Conservation (phyloP, 2,113 vertebrate species). For the Turnix velox region DNA sequence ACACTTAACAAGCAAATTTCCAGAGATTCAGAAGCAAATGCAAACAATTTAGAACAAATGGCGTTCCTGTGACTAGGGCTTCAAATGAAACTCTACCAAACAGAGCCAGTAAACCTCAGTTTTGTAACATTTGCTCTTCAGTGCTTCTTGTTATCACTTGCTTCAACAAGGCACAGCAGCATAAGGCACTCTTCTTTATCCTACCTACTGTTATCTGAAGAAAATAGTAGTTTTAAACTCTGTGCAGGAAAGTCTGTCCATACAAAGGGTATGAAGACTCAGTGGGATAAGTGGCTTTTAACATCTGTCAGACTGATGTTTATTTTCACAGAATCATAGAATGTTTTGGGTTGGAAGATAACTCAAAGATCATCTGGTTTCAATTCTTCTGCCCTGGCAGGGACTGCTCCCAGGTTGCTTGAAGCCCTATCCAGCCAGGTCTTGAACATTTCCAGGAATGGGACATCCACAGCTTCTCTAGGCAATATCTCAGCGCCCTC, state of each 20-base stretch:
- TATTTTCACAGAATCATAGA: not conserved
- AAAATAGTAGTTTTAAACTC: not conserved
- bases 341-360: not conserved
- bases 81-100: slow-evolving; percentile 38
- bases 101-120: not conserved
- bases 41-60: slow-evolving; percentile 57
- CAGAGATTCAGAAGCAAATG: slow-evolving; percentile 57
- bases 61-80: slow-evolving; percentile 35
- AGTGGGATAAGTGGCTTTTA: not conserved
- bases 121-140: not conserved
- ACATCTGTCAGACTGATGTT: not conserved
- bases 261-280: not conserved
- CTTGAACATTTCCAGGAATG: not conserved
- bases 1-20: slow-evolving; percentile 63
- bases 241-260: not conserved
- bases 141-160: not conserved
- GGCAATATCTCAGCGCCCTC: not conserved
- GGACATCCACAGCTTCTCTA: not conserved
- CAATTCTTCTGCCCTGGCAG: not conserved
- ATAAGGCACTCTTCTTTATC: not conserved
- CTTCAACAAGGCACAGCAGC: not conserved
- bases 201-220: not conserved
- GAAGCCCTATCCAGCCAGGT: not conserved
- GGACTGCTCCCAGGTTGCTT: not conserved
- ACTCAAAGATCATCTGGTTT: not conserved